Base-by-base conservation (phyloP, 2,797 vertebrate species). In the Silurus lanzhouensis region DNA sequence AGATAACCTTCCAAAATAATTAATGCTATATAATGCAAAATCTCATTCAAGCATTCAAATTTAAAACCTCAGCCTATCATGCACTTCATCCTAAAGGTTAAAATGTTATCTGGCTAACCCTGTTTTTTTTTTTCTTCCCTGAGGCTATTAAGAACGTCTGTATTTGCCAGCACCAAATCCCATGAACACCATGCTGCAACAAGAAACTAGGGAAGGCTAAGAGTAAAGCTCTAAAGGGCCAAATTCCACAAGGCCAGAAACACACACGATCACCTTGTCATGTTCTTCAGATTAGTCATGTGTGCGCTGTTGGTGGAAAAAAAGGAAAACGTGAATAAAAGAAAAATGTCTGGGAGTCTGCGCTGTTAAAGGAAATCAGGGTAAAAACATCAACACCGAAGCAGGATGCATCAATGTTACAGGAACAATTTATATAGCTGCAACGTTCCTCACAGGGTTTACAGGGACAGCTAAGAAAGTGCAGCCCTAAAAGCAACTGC, bases 221-320 rank as follows among this genome's bases (percentile, higher is more conserved):
- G 44, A 38, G 52, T 66, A 57, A 63, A 67, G 64, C 78, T 72
- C 61, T 71, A 66, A 78, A 68, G 76, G 67, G 84, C 91, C 93
- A 94, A 87, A 86, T 91, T 92, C 94, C 95, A 94, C 79, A 85
- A 46, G 88, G 88, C 91, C 95, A 83, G 90, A 91, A 92, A 87
- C 94, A 86, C 85, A 86, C 85, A 92, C 83, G 92, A 87, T 96
- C 96, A 97, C 96, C 96, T 97, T 94, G 93, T 93, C 90, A 92
- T 95, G 93, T 92, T 96, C 96, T 94, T 97, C 96, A 96, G 91
- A 91, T 95, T 92, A 91, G 93, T 93, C 91, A 95, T 94, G 92
- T 95, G 95, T 92, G 91, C 92, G 93, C 96, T 97, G 95, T 96
- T 58, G 92, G 87, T 94, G 89, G 78, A 7, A 90, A 92, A 94